These are phyloP conservation scores for Catharus bicknelli DNA, from an alignment of 2,113 vertebrate species.

Conservation along the genomic window DNA sequence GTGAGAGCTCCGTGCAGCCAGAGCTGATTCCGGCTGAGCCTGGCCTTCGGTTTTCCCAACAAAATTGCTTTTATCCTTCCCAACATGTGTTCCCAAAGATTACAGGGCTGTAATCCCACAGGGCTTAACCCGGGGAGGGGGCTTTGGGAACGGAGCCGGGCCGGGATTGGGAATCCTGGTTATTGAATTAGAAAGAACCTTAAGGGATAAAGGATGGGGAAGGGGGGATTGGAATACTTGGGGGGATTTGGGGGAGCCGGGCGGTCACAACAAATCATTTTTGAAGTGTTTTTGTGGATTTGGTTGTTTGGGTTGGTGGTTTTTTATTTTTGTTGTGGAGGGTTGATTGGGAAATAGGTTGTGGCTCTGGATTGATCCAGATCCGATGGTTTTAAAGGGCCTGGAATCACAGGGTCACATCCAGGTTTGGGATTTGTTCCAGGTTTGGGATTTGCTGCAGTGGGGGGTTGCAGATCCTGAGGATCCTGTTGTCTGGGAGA, in stretches of 20 bases:
- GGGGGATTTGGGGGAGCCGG: constrained; percentile 73
- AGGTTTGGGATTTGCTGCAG: constrained; percentile 54
- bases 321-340: neutral
- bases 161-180: constrained; percentile 82
- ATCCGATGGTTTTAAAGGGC: accelerated
- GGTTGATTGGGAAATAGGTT: neutral
- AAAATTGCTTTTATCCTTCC: constrained; percentile 92
- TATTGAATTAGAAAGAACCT: constrained; percentile 89
- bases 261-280: constrained; percentile 78
- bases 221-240: constrained; percentile 79
- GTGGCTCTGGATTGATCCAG: neutral
- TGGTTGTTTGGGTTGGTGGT: neutral
- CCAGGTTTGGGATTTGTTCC: neutral
- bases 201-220: constrained; percentile 85
- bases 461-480: constrained; percentile 67
- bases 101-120: constrained; percentile 82
- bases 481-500: constrained; percentile 47
- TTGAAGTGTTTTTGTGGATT: neutral
- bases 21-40: constrained; percentile 71
- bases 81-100: constrained; percentile 88
- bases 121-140: constrained; percentile 74
- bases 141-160: constrained; percentile 72
- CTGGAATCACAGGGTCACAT: neutral
- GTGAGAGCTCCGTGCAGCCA: neutral
- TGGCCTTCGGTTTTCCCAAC: constrained; percentile 83